Evolutionary conservation across 2,797 vertebrate species (phyloP).

Genomic region (Acanthurus tractus): DNA sequence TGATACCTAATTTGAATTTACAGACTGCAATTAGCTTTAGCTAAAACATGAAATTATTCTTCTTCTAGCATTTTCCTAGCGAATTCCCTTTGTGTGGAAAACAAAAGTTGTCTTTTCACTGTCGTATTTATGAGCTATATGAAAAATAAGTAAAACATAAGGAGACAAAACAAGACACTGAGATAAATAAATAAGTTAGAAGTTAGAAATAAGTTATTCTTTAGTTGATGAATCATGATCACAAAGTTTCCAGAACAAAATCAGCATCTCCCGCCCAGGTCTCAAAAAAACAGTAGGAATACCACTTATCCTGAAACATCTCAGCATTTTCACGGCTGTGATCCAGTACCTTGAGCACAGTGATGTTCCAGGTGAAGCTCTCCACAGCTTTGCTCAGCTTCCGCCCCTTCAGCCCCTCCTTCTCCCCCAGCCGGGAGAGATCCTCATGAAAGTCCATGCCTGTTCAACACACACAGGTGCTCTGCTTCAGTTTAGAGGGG

Average conservation of each 20-base stretch:
- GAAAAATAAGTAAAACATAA: not conserved
- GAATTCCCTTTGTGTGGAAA: not conserved
- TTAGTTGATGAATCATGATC: no score
- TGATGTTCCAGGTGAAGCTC: slow-evolving; percentile 88
- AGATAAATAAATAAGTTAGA: no score
- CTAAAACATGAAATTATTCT: not conserved
- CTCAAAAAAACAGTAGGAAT: no score
- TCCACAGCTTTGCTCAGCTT: slow-evolving; percentile 86
- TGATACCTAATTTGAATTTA: not conserved
- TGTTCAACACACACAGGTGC: slow-evolving; percentile 56
- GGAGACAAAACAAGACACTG: no score
- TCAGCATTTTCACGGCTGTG: no score
- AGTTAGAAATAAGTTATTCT: no score
- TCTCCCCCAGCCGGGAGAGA: slow-evolving; percentile 92
- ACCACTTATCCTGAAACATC: no score
- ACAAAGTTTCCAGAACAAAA: no score
- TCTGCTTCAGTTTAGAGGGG: not conserved
- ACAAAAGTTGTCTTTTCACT: not conserved
- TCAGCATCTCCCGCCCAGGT: no score
- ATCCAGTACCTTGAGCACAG: slow-evolving; percentile 81
- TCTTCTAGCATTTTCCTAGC: not conserved
- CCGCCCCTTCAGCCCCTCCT: slow-evolving; percentile 92
- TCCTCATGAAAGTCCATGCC: slow-evolving; percentile 97
- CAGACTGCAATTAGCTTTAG: not conserved
- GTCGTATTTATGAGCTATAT: not conserved